These are phyloP conservation scores for Drosophila aff. DNA, from an alignment of 1,140 invertebrate genomes.

Conservation along the genomic window DNA sequence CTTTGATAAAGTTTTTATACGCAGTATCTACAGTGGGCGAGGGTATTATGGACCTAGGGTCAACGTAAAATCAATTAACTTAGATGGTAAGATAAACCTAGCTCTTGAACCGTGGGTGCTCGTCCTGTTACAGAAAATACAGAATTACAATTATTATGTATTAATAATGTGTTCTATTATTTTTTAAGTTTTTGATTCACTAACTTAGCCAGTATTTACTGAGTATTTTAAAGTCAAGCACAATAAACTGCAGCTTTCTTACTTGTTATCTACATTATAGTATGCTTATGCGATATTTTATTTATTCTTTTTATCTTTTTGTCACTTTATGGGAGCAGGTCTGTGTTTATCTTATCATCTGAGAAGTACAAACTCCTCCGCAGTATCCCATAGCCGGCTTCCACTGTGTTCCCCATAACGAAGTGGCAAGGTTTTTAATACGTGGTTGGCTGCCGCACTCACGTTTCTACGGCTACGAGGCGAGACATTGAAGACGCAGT, in stretches of 20 bases:
- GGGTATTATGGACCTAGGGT: not conserved
- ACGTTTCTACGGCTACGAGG: conserved; percentile 37
- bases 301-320: conserved; percentile 8
- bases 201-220: too few species aligned
- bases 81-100: too few species aligned
- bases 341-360: not conserved
- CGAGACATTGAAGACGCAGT: conserved; percentile 51
- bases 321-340: conserved; percentile 13
- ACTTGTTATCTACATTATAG: not conserved
- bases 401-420: conserved; percentile 26
- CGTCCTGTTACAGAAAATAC: not conserved
- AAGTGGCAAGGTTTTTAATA: conserved; percentile 39
- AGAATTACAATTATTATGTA: not conserved
- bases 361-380: not conserved
- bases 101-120: not conserved
- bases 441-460: conserved; percentile 23
- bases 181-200: too few species aligned
- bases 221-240: not conserved
- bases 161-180: too few species aligned
- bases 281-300: not conserved
- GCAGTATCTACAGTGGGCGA: not conserved
- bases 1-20: conserved; percentile 1
- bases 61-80: not conserved
- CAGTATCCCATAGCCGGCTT: not conserved
- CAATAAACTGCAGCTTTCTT: not conserved